Base-by-base conservation (phyloP, 2,888 invertebrate species). In the Julus scanicus region DNA sequence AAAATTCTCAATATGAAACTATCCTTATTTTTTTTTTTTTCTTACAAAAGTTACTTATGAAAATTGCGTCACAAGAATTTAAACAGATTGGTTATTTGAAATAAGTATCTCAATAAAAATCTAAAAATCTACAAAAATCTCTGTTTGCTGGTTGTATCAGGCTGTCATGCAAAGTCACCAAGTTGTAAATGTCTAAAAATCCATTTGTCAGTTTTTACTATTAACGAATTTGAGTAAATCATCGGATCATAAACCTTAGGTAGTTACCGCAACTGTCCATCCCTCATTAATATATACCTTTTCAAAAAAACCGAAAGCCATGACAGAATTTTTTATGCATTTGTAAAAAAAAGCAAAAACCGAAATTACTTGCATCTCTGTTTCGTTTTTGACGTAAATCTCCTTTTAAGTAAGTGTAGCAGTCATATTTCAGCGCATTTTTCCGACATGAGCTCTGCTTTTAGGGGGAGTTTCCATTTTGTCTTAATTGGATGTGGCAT, bases 401-500 rank as follows among this genome's bases (percentile, higher is more conserved):
- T 39, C 37, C 37, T 80, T 80, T 37, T 80, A 80, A 37, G 80
- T 80, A 80, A 80, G 80, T 80, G 80, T 80, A 80, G 80, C 80
- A 80, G 37, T 37, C 37, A 80, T 80, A 37, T 80, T 80, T 80
- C 80, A 37, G 37, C 80, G 80, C 80, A 80, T 80, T 37, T 80
- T 80, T 80, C 37, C 80, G 20, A 71, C 63, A 63, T 53, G 15
- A 63, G n/a, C 13, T n/a, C 9, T 9, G 3, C 29, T 80, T 80
- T 80, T 80, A 37, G 80, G 37, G 37, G 37, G 37, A 80, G 37
- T 80, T 80, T 80, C 39, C 71, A 80, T 85, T 85, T 49, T 85
- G 85, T 44, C 85, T 85, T 85, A 85, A 85, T 85, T 85, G 85
- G 85, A 85, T 48, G 85, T 85, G 85, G 85, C 85, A 85, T 48